phyloP scores from a whole-genome alignment of 2,113 vertebrate genomes.

The Caracal caracal region DNA sequence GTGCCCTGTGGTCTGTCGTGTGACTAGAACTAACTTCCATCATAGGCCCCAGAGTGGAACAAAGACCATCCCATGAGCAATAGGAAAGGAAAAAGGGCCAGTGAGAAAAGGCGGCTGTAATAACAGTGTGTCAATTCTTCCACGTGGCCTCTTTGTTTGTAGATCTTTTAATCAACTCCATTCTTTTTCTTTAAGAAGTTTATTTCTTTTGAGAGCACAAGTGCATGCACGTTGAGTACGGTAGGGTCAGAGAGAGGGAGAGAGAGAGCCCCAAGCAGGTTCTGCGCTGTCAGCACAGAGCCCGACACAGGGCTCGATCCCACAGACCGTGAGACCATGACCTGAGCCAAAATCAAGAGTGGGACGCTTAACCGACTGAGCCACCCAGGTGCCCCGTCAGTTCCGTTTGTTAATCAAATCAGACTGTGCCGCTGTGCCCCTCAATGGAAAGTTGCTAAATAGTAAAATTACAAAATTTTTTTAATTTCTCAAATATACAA shows the following conservation, averaged over 20 bases:
- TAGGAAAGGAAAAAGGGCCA: background rate
- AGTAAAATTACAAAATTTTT: background rate
- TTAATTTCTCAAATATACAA: background rate
- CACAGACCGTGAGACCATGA: too few species aligned
- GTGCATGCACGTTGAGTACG: too few species aligned
- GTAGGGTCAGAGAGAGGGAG: too few species aligned
- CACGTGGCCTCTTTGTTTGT: background rate
- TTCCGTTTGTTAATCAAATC: background rate
- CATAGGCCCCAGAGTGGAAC: background rate
- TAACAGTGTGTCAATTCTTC: background rate
- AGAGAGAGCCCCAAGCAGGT: too few species aligned
- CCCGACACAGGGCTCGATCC: too few species aligned
- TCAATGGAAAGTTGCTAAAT: background rate
- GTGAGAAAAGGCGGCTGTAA: background rate
- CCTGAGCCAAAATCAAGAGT: too few species aligned
- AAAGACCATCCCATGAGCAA: background rate
- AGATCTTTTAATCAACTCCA: background rate
- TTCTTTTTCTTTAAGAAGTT: background rate
- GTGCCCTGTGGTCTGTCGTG: accelerated
- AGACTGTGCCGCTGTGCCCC: background rate
- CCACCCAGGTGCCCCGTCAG: too few species aligned
- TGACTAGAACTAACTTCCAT: too few species aligned
- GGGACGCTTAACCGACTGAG: too few species aligned
- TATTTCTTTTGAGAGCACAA: background rate
- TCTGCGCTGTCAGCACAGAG: too few species aligned